Evolutionary conservation across 2,888 invertebrate species (phyloP).

Genomic region (Sinhomidia bicolor): DNA sequence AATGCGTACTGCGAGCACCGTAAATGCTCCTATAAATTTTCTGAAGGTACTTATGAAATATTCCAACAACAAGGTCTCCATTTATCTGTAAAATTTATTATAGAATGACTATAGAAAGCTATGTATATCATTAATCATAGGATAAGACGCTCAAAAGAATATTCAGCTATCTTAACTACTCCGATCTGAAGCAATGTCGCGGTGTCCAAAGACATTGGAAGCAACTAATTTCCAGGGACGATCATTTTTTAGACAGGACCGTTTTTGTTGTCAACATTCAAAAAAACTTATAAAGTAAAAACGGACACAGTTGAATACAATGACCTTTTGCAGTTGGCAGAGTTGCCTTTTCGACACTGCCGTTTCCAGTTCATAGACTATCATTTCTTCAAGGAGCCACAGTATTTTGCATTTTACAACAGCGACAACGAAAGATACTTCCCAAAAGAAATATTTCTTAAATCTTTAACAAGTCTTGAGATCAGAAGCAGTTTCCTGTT

Average conservation of each 20-base stretch:
- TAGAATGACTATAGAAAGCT: background rate
- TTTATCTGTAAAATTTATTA: background rate
- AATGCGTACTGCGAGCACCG: background rate
- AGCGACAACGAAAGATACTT: constrained; percentile 65
- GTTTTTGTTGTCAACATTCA: constrained; percentile 39
- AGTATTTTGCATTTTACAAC: constrained; percentile 9
- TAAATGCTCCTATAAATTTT: background rate
- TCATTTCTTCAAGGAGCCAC: constrained; percentile 29
- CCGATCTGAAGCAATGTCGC: constrained; percentile 66
- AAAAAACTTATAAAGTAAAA: background rate
- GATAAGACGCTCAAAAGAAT: constrained; percentile 20
- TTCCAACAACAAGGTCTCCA: too few species aligned
- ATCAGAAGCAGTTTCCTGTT: constrained; percentile 62
- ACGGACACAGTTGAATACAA: background rate
- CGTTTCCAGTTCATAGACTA: constrained; percentile 63
- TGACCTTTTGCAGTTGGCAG: background rate
- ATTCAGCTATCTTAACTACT: constrained; percentile 56
- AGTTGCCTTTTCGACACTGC: constrained; percentile 27
- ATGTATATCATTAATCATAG: background rate
- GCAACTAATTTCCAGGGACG: constrained; percentile 16
- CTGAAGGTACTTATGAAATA: constrained; percentile 17
- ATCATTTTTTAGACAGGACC: constrained; percentile 37
- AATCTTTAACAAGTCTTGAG: constrained; percentile 51
- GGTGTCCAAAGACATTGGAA: constrained; percentile 45
- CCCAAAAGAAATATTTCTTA: constrained; percentile 48